Base-by-base conservation (phyloP, 2,888 invertebrate species). In the Silvanus unidentatus region DNA sequence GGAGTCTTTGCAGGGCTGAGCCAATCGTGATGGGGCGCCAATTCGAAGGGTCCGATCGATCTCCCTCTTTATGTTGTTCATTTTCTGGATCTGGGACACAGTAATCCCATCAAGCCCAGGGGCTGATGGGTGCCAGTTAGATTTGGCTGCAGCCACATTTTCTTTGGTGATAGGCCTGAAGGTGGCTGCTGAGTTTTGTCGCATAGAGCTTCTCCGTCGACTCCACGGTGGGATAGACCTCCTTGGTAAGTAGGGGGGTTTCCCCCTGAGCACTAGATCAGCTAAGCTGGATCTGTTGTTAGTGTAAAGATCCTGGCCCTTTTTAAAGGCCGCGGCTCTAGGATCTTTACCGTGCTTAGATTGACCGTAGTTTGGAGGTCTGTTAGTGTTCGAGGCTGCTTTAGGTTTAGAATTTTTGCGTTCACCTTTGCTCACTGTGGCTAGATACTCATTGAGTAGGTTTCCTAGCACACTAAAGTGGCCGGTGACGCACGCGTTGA, bases 1-100 rank as follows among this genome's bases (percentile, higher is more conserved):
- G 43, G 0, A 58, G 44, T 1, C 55, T 32, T 35, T 52, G 51
- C 1, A 49, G 9, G 1, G 52, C 36, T 0, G 52, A 50, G 1
- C 49, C 46, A n/a, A 60, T 52, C 10, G 59, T 54, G 6, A 58
- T 53, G 0, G 57, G 57, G 2, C 57, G 28, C 57, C 57, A 57
- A 45, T 58, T 59, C 0, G 27, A 10, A 0, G 50, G 40, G n/a
- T 49, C 44, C 1, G n/a, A n/a, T n/a, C n/a, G 10, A 28, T 28
- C 39, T 45, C 44, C 1, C 16, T 3, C 0, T 35, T 8, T 2
- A 49, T 5, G 12, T 22, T 5, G 6, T 11, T 38, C 12, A 29
- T 34, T 0, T 14, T 1, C 34, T 44, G 40, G 2, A 53, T 43
- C 1, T 30, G 9, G 1, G 9, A 1, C 9, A 50, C 30, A 2